Evolutionary conservation across 2,888 invertebrate species (phyloP).

Genomic region (Eurytoma adleriae): DNA sequence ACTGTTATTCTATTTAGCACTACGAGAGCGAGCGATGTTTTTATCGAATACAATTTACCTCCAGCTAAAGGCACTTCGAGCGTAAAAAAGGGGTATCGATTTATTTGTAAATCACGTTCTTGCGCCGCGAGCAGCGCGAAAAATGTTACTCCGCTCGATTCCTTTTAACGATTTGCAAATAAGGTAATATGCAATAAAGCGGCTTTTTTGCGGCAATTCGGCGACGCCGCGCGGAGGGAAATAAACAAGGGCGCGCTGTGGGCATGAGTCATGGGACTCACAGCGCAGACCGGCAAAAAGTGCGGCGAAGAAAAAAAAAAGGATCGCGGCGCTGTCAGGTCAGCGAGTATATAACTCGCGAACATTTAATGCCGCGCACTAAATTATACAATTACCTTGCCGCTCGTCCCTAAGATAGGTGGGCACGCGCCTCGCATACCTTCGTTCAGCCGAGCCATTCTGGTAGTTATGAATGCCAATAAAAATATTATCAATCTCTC

Average conservation of each 20-base stretch:
- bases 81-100: constrained; percentile 15
- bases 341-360: constrained; percentile 46
- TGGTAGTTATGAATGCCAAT: constrained; percentile 29
- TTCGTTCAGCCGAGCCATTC: constrained; percentile 27
- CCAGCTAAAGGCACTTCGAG: too few species aligned
- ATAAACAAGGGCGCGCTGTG: constrained; percentile 37
- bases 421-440: constrained; percentile 9
- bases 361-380: constrained; percentile 68
- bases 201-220: constrained; percentile 20
- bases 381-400: constrained; percentile 72
- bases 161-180: constrained; percentile 48
- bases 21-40: not conserved
- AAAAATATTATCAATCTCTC: constrained; percentile 35
- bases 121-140: constrained; percentile 3
- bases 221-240: constrained; percentile 14
- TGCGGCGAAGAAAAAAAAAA: constrained; percentile 14
- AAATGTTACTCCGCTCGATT: constrained; percentile 23
- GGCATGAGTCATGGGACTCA: constrained; percentile 22
- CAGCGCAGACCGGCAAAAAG: constrained; percentile 28
- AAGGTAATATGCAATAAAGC: constrained; percentile 48
- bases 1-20: too few species aligned
- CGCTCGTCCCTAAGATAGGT: constrained; percentile 28
- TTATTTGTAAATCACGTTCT: constrained; percentile 52
- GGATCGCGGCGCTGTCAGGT: constrained; percentile 14
- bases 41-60: not conserved